Evolutionary conservation across 2,113 vertebrate species (phyloP).

Genomic region (Toxotes chatareus): DNA sequence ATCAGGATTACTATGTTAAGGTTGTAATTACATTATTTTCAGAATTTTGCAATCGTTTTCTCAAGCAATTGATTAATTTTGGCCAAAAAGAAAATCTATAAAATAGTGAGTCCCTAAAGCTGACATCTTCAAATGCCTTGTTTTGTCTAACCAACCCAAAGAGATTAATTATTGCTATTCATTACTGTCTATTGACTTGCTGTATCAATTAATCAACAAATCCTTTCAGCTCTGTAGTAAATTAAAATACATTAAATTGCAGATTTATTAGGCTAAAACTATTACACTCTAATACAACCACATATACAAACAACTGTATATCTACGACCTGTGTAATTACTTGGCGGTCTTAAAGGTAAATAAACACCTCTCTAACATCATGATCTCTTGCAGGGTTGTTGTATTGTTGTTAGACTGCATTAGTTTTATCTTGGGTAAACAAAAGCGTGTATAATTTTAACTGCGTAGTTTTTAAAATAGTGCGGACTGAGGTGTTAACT

Average conservation of each 20-base stretch:
- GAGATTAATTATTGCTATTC: not conserved
- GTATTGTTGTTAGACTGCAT: not conserved
- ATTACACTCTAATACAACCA: not conserved
- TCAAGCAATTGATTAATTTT: not conserved
- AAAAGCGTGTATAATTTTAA: not conserved
- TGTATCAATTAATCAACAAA: not conserved
- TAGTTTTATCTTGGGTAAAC: constrained; percentile 1
- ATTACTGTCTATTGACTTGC: not conserved
- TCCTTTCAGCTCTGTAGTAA: not conserved
- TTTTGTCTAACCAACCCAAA: not conserved
- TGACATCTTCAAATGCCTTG: not conserved
- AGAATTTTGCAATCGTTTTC: not conserved
- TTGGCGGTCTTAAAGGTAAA: not conserved
- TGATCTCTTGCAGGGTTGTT: not conserved
- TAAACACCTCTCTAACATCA: not conserved
- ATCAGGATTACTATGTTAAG: not conserved
- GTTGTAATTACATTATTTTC: not conserved
- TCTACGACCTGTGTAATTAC: not conserved
- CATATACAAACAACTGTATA: not conserved
- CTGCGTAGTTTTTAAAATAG: constrained; percentile 6
- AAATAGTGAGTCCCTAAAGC: not conserved
- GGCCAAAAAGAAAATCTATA: not conserved
- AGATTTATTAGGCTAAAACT: not conserved
- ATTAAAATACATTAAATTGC: not conserved
- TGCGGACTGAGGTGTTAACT: not conserved